Evolutionary conservation across 2,797 vertebrate species (phyloP).

Genomic region (Lepilemur ruficaudatus): DNA sequence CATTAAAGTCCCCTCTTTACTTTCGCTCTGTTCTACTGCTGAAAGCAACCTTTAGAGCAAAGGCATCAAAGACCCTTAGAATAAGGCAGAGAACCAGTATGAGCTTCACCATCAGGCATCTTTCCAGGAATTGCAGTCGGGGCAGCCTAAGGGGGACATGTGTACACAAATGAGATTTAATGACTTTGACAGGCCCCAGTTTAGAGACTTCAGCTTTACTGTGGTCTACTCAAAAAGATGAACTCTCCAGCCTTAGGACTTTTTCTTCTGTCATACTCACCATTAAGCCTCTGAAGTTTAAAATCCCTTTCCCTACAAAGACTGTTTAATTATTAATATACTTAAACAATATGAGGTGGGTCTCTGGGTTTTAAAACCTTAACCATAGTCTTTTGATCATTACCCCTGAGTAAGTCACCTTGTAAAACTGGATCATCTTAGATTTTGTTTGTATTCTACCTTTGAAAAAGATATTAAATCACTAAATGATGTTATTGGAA

Average conservation of each 20-base stretch:
- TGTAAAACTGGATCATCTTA: background rate
- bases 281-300: background rate
- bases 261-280: background rate
- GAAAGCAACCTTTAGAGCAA: background rate
- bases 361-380: background rate
- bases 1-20: background rate
- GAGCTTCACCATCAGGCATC: rapidly evolving
- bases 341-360: background rate
- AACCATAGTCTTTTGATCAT: background rate
- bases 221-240: background rate
- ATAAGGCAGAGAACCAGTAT: background rate
- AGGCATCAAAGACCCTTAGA: background rate
- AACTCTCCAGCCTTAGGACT: background rate
- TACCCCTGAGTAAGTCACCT: background rate
- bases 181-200: background rate
- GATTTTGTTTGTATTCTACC: background rate
- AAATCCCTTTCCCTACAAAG: background rate
- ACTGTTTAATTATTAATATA: background rate
- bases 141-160: background rate
- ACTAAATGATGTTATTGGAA: background rate
- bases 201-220: background rate
- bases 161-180: background rate
- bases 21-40: background rate
- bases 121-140: background rate
- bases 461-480: slow-evolving; percentile 31